Percentiles rank a stretch among this genome's conserved stretches.
phyloP scores from a whole-genome alignment of 2,888 invertebrate species.

The Acanthosoma haemorrhoidale region DNA sequence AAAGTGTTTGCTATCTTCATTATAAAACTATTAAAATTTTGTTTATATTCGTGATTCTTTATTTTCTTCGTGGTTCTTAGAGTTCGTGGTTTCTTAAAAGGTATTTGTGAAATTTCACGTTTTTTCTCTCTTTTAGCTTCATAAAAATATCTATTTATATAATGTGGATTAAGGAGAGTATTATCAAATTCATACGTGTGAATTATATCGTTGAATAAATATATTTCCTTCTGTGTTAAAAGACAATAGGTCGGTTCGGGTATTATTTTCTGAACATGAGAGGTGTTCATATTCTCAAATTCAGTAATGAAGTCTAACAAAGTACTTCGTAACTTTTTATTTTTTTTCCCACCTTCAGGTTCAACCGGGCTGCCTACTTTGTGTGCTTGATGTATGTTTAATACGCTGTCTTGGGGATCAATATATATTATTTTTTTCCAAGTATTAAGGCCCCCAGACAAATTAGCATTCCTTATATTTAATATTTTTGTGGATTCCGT shows the following conservation, averaged over 20 bases:
- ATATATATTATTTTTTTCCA: too few species aligned
- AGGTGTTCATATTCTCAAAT: too few species aligned
- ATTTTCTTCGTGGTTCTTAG: neutral
- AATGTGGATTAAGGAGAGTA: neutral
- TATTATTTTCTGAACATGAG: neutral
- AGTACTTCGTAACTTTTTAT: too few species aligned
- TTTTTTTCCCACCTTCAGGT: too few species aligned
- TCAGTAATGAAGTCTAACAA: too few species aligned
- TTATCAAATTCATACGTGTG: neutral
- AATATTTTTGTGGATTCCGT: too few species aligned
- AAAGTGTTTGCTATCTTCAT: neutral
- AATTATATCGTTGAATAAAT: neutral
- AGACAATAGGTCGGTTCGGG: neutral
- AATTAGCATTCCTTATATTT: too few species aligned
- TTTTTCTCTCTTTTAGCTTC: neutral
- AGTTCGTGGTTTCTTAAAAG: neutral
- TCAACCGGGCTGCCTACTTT: too few species aligned
- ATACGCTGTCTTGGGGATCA: too few species aligned
- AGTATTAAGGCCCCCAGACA: too few species aligned
- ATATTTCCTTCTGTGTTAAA: neutral
- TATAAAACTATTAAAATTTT: neutral
- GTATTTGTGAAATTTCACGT: neutral
- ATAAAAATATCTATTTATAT: neutral
- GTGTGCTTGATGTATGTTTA: too few species aligned
- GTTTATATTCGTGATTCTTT: neutral